Base-by-base conservation (phyloP, 2,797 vertebrate species). In the Decapterus maruadsi region DNA sequence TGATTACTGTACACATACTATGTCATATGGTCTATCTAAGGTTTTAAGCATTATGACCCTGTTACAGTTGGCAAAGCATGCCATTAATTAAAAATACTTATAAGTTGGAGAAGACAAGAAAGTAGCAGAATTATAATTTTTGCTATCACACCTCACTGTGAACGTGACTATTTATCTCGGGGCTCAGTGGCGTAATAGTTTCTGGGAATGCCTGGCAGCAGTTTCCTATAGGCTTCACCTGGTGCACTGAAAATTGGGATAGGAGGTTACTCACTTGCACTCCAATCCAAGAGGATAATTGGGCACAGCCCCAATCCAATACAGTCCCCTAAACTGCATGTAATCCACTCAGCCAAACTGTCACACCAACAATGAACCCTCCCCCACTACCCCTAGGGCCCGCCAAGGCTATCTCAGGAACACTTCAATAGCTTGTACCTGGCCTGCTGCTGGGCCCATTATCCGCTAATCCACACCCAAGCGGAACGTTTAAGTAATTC, bases 341-440 rank as follows among this genome's bases (percentile, higher is more conserved):
- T 95, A 95, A 95, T 95, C 94, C 94, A 94, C 93, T 95, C 93
- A 94, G 86, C 78, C 84, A 84, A 91, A 90, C 89, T 93, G 94
- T 93, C 93, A 94, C 90, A 92, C 77, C 82, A 90, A 93, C 94
- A 94, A 93, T 90, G 87, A 91, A 80, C 82, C 80, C 80, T 83
- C 82, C 86, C 79, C 73, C 72, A 54, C 82, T 75, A 78, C 82
- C 90, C 89, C 46, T 16, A 55, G 80, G 91, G 89, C 82, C 76
- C 55, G 65, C 81, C 79, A 74, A 90, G 80, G 86, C 83, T 90
- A 93, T 93, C 92, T 91, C 83, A 93, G 91, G 87, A 94, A 90
- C 90, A 92, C 90, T 92, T 91, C 76, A 91, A 89, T 92, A 92
- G 89, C 85, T 88, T 87, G 89, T 92, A 95, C 93, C 93, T 94